Evolutionary conservation across 2,113 vertebrate genomes (phyloP), one percentile per base, ranked within the genome.

Genomic region (Ranitomeya imitator): DNA sequence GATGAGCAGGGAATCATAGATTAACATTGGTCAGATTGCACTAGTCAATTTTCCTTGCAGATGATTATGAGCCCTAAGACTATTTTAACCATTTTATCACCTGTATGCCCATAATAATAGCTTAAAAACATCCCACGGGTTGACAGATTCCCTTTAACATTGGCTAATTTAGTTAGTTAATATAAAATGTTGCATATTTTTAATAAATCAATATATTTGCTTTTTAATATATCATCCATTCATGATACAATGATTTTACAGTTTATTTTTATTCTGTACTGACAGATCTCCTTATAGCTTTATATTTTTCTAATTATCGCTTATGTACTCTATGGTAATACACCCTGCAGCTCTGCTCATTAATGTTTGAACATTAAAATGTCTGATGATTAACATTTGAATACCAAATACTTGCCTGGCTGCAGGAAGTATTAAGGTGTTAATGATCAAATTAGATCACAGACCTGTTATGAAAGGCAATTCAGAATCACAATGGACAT

Each of bases 351-450:
- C 31, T 74, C 71, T 9, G 71, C 71, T 45, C 37, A 74, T 74
- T 74, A 74, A 74, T 45, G 31, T 31, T 51, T 18, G 10, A 74
- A 45, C 15, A 73, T 37, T 14, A 74, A 74, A 74, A 45, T 51
- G n/a, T 74, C 71, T 45, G 31, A 74, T 45, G 31, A 74, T 74
- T 74, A 74, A 74, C 37, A 45, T 74, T 45, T 74, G 31, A 74
- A 74, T 74, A 74, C 37, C 37, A 73, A 73, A 51, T 74, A 37
- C 15, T 74, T 74, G 71, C 2, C 71, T 45, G 37, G 45, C 31
- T 37, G 37, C 31, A 74, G 31, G 71, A 74, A 74, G 31, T 51
- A 74, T 45, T 74, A 37, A 73, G 69, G 69, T 73, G 26, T 73
- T 45, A 74, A 74, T 45, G 37, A 74, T 16, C 10, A 10, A 74